Conservation (phyloP, 1,140 invertebrate species). For the Harpegnathos saltator region DNA sequence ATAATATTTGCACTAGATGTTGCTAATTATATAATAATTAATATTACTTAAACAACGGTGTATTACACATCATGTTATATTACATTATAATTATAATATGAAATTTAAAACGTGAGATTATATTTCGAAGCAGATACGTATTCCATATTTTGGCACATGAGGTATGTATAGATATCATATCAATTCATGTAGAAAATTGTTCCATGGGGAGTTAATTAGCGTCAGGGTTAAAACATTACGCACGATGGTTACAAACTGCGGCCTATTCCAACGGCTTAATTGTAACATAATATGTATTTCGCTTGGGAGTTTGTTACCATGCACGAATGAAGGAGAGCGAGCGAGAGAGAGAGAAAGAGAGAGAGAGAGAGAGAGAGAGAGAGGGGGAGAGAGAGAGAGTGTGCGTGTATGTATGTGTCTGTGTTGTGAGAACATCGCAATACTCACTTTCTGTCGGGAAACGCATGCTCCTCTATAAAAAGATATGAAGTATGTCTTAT, state of each 20-base stretch:
- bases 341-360: too few species aligned
- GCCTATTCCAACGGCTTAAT: constrained; percentile 19
- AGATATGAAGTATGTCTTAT: constrained; percentile 13
- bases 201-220: constrained; percentile 26
- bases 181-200: constrained; percentile 10
- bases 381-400: neutral
- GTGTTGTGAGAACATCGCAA: constrained; percentile 25
- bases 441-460: constrained; percentile 4
- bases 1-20: neutral
- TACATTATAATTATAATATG: neutral
- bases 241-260: constrained; percentile 7
- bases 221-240: constrained; percentile 26
- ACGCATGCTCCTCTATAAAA: neutral
- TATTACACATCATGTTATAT: neutral
- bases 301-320: constrained; percentile 7
- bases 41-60: neutral
- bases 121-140: neutral
- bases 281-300: constrained; percentile 30
- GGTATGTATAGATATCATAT: constrained; percentile 17
- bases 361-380: neutral
- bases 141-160: neutral
- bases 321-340: too few species aligned
- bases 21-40: constrained; percentile 1
- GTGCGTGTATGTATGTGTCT: too few species aligned
- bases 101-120: neutral